Conservation (phyloP, 2,797 vertebrate species). For the Brachyrhaphis roseni region DNA sequence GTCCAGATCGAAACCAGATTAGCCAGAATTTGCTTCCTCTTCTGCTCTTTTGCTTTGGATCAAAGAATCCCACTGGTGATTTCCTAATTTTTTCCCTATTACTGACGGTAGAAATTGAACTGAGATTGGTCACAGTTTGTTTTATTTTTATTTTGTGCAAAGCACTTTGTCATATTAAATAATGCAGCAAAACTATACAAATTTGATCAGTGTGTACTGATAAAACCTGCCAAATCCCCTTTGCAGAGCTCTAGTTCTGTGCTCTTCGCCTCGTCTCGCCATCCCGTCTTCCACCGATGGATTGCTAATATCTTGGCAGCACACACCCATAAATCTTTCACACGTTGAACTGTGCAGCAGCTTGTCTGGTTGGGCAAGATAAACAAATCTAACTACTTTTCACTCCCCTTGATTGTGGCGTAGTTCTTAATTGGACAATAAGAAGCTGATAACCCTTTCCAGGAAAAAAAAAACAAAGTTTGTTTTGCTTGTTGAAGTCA, state of each 20-base stretch:
- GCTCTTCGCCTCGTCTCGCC: not conserved
- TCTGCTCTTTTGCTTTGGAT: not conserved
- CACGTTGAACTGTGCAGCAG: conserved; percentile 42
- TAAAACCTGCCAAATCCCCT: not conserved
- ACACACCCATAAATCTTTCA: conserved; percentile 49
- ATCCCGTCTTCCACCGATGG: not conserved
- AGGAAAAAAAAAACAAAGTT: not conserved
- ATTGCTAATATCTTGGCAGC: not conserved
- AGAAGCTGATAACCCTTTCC: not conserved
- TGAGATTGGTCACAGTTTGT: no score
- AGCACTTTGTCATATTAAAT: no score
- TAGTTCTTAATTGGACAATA: conserved; percentile 1
- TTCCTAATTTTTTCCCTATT: not conserved
- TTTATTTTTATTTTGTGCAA: no score
- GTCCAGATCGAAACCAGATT: not conserved
- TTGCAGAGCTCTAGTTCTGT: not conserved
- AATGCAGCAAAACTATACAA: no score
- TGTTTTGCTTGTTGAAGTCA: not conserved
- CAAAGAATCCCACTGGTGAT: not conserved
- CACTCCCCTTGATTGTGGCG: conserved; percentile 18
- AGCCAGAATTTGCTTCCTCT: not conserved
- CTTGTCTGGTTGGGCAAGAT: conserved; percentile 60
- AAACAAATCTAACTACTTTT: conserved; percentile 61
- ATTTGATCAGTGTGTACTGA: not conserved
- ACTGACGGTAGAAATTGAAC: not conserved